Conservation (phyloP, 2,113 vertebrate genomes). For the Lanius collurio region DNA sequence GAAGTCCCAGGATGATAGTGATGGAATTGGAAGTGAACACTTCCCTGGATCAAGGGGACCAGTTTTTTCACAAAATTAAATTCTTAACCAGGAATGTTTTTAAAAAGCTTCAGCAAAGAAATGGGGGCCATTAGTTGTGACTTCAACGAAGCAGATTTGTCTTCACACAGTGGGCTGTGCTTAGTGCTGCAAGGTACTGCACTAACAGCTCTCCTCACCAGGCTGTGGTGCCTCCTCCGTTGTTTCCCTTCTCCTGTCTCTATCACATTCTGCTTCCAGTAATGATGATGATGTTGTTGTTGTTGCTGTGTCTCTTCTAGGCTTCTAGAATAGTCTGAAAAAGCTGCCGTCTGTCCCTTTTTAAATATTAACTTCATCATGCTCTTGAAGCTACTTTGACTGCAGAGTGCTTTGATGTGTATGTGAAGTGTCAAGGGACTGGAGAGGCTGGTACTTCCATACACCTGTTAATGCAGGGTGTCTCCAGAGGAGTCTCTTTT, state of each 20-base stretch:
- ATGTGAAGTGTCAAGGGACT: not conserved
- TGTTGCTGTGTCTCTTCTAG: not conserved
- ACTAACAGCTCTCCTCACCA: not conserved
- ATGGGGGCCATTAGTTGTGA: not conserved
- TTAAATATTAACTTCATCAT: conserved; percentile 41
- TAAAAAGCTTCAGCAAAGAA: not conserved
- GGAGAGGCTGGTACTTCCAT: not conserved
- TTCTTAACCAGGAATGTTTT: not conserved
- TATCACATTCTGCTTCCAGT: not conserved
- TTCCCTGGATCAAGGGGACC: not conserved
- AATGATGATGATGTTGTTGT: not conserved
- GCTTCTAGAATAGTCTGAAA: conserved; percentile 23
- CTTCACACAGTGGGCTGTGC: not conserved
- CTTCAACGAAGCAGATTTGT: not conserved
- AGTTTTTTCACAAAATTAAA: not conserved
- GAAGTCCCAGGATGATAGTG: not conserved
- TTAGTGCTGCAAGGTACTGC: not conserved
- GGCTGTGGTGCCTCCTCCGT: conserved; percentile 4
- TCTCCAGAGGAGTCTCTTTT: not conserved
- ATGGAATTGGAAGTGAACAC: not conserved
- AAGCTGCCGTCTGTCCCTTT: conserved; percentile 4
- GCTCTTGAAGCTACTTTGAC: not conserved
- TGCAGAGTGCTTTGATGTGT: not conserved
- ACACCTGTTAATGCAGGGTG: not conserved
- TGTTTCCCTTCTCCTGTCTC: not conserved